Evolutionary conservation across 2,797 vertebrate species (phyloP).

Genomic region (Poecilia wingei): DNA sequence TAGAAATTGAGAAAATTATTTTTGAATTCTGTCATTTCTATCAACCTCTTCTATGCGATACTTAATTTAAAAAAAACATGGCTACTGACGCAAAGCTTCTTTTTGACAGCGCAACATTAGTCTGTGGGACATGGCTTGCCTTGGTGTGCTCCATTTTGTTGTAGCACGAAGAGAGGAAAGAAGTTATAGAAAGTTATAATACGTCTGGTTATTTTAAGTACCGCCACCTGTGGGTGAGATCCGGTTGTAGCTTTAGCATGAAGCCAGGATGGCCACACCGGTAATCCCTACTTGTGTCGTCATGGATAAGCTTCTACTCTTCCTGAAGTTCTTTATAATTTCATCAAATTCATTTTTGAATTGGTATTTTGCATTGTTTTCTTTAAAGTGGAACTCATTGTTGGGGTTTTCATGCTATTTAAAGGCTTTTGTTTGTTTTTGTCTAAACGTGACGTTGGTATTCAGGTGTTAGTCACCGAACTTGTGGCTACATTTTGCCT

Average conservation of each 20-base stretch:
- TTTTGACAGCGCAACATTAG: neutral
- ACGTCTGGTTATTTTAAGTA: neutral
- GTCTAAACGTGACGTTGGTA: neutral
- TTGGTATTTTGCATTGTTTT: neutral
- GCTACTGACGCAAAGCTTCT: neutral
- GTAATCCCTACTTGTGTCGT: neutral
- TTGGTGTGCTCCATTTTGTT: neutral
- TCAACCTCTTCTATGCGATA: too few relatives aligned
- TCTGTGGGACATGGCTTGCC: neutral
- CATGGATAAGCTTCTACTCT: too few relatives aligned
- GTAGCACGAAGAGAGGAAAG: neutral
- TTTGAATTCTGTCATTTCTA: too few relatives aligned
- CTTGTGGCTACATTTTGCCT: slow-evolving; percentile 8
- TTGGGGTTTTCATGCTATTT: neutral
- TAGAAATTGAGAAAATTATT: too few relatives aligned
- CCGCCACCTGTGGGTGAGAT: neutral
- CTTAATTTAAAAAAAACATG: too few relatives aligned
- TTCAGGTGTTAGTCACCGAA: slow-evolving; percentile 12
- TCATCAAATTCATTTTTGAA: neutral
- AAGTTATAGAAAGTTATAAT: neutral
- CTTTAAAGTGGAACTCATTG: neutral
- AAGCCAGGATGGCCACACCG: too few relatives aligned
- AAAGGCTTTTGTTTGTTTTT: neutral
- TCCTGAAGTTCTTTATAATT: neutral
- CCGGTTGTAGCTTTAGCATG: too few relatives aligned